phyloP scores from a whole-genome alignment of 2,113 vertebrate species.

The Stomatorhinus ivindoensis region DNA sequence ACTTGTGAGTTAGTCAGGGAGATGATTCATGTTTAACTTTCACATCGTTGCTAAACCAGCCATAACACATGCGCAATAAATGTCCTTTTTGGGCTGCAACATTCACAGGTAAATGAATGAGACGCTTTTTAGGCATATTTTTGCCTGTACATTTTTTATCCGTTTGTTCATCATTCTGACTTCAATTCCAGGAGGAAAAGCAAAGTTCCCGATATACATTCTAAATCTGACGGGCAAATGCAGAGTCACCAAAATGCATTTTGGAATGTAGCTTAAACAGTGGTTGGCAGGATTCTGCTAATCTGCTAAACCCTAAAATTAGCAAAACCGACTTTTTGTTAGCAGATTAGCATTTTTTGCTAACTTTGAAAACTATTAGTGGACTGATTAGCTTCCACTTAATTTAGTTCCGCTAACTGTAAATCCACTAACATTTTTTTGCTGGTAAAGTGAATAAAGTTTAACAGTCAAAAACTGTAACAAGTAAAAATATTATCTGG shows the following conservation, averaged over 20 bases:
- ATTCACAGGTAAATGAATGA: background rate
- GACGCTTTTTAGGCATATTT: background rate
- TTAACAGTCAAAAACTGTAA: too few relatives aligned
- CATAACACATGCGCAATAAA: background rate
- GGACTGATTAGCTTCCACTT: background rate
- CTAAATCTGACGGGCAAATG: background rate
- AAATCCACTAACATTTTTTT: background rate
- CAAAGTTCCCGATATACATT: background rate
- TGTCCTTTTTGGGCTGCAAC: background rate
- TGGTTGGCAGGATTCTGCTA: background rate
- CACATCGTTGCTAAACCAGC: background rate
- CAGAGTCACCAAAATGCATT: background rate
- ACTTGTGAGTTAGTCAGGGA: background rate
- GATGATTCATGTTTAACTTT: background rate
- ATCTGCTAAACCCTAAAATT: background rate
- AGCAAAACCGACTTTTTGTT: background rate
- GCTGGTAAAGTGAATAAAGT: background rate
- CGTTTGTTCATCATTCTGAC: background rate
- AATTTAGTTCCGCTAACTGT: background rate
- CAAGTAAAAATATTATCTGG: background rate
- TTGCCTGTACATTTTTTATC: background rate
- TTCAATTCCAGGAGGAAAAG: background rate
- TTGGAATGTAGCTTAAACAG: background rate
- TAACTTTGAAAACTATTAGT: background rate
- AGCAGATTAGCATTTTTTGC: background rate